Conservation (phyloP, 2,888 invertebrate genomes). For the Chalcis sispes region DNA sequence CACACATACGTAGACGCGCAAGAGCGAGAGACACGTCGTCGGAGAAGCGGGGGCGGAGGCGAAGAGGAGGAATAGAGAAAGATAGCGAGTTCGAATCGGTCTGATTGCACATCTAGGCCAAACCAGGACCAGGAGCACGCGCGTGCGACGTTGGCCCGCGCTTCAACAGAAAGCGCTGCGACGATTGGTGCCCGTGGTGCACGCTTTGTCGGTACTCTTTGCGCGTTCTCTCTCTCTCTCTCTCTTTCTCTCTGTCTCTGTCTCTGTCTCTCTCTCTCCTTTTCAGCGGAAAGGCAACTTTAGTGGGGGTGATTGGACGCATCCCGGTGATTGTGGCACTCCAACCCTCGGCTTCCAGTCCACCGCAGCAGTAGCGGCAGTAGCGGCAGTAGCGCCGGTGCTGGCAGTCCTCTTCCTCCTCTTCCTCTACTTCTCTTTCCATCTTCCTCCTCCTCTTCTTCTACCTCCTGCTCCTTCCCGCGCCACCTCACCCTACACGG, state of each 20-base stretch:
- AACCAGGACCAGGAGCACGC: conserved; percentile 70
- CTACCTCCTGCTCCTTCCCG: conserved; percentile 47
- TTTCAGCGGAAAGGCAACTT: conserved; percentile 55
- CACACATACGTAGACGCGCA: neutral
- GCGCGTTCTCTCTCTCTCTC: conserved; percentile 52
- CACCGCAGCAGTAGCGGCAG: conserved; percentile 60
- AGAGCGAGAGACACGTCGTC: neutral
- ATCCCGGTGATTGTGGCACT: conserved; percentile 76
- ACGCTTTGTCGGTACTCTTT: conserved; percentile 58
- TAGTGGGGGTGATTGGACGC: conserved; percentile 74
- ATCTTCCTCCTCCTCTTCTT: conserved; percentile 40
- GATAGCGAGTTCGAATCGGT: conserved; percentile 65
- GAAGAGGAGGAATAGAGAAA: conserved; percentile 32
- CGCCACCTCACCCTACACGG: conserved; percentile 65
- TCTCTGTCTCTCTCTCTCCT: conserved; percentile 55
- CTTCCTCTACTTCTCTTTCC: conserved; percentile 45
- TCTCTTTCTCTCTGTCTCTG: conserved; percentile 25
- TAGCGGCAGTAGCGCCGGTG: conserved; percentile 36
- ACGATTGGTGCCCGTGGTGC: conserved; percentile 68
- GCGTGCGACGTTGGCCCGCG: conserved; percentile 66
- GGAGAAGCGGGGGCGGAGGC: conserved; percentile 59
- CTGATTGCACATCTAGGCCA: conserved; percentile 77
- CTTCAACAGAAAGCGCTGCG: conserved; percentile 73
- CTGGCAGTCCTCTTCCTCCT: conserved; percentile 6
- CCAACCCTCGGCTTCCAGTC: conserved; percentile 64